Conservation (phyloP, 1,140 invertebrate genomes). For the Orussus abietinus region DNA sequence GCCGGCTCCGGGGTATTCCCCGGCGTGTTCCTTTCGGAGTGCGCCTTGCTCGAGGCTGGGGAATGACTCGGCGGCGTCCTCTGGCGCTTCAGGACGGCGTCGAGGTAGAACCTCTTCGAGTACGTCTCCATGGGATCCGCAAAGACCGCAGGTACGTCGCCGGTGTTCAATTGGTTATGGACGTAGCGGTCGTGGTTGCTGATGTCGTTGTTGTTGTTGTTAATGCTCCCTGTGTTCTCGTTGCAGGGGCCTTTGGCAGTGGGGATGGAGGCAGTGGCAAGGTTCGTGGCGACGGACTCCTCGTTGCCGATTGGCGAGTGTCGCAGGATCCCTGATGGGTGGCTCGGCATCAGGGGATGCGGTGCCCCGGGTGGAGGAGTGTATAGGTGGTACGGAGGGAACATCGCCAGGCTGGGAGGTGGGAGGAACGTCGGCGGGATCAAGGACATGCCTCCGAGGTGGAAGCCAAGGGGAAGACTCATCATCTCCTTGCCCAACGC, state of each 20-base stretch:
- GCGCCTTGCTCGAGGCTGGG: conserved; percentile 21
- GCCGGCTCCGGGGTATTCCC: conserved; percentile 14
- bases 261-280: conserved; percentile 15
- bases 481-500: conserved; percentile 37
- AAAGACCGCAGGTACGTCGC: too few relatives aligned
- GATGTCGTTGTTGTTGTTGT: conserved; percentile 52
- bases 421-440: conserved; percentile 64
- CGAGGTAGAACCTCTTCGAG: conserved; percentile 67
- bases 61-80: conserved; percentile 39
- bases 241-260: conserved; percentile 16
- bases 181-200: conserved; percentile 60
- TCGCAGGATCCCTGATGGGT: conserved; percentile 12
- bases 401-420: conserved; percentile 59
- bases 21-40: conserved; percentile 33
- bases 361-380: conserved; percentile 38
- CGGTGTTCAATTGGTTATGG: conserved; percentile 29
- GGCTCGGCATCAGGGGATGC: conserved; percentile 58
- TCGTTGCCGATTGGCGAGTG: conserved; percentile 18
- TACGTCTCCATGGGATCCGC: conserved; percentile 52
- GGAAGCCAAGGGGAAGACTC: conserved; percentile 31
- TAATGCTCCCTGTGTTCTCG: too few relatives aligned
- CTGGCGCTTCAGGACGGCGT: conserved; percentile 68
- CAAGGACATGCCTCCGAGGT: conserved; percentile 46
- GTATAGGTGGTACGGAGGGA: conserved; percentile 51
- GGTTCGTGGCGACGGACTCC: conserved; percentile 19